These are phyloP conservation scores for Galeruca laticollis DNA, from an alignment of 2,888 invertebrate genomes.

Conservation along the genomic window DNA sequence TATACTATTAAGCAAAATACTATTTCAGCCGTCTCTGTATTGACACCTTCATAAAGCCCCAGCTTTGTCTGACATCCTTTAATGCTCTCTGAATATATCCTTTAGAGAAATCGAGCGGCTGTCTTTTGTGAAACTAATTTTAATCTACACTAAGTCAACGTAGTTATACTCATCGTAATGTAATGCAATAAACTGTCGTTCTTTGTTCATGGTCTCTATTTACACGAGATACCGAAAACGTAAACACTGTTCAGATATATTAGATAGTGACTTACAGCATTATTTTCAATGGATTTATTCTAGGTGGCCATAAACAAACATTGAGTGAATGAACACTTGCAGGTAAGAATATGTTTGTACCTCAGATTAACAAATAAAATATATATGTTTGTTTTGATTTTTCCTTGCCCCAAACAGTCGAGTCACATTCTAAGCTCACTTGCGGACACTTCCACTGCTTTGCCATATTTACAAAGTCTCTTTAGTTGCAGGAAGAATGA, in stretches of 20 bases:
- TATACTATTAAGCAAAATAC: neutral
- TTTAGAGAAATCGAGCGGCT: neutral
- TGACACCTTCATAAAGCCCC: neutral
- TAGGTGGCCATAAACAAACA: no score
- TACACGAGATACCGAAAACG: neutral
- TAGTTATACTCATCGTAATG: neutral
- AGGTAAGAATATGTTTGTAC: no score
- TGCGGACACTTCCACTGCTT: no score
- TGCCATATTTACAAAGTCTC: no score
- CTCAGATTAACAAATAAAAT: no score
- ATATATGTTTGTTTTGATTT: no score
- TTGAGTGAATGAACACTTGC: no score
- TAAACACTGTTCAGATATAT: neutral
- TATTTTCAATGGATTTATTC: no score
- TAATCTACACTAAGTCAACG: neutral
- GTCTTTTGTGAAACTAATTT: slow-evolving; percentile 14
- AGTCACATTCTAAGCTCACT: no score
- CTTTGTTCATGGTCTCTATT: neutral
- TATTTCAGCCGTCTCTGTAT: neutral
- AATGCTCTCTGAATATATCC: neutral
- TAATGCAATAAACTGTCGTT: neutral
- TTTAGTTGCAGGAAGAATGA: no score
- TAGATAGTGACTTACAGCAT: no score
- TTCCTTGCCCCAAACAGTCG: no score
- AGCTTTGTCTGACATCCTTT: neutral